Evolutionary conservation across 2,113 vertebrate species (phyloP), one percentile per base, ranked within the genome.

Genomic region (Hipposideros armiger): DNA sequence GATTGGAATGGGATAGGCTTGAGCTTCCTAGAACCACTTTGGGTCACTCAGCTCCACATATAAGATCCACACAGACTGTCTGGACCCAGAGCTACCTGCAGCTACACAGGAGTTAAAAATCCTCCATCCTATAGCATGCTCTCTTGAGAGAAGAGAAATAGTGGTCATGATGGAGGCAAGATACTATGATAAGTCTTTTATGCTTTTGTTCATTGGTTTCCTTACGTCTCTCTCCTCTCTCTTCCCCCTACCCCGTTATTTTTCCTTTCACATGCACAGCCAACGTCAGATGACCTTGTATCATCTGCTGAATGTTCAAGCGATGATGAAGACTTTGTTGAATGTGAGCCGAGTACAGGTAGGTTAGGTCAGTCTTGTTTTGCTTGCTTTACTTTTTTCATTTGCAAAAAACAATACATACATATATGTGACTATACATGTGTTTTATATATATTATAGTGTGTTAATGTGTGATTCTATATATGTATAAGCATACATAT

Each of bases 321-420:
- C 54, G 99, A 99, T 66, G 99, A 99, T 84, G 99, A 99, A 99
- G 99, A 99, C 98, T 98, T 99, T 97, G 99, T 99, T 91, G 99
- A 99, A 98, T 99, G 99, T 98, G 99, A 99, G 60, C 99, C 99
- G 1, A 99, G 99, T 99, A 99, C 99, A 99, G 99, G 99, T 99
- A 99, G 99, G 99, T 99, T 99, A 99, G 99, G 99, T 99, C 99
- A 99, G 99, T 99, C 98, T 98, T 99, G 91, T 98, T 99, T 99
- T 99, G 99, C 99, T 99, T 99, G 99, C 99, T 99, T 99, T 98
- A 97, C 36, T 99, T 98, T 98, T 99, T 99, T 99, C 96, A 99
- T 99, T 99, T 99, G 99, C 99, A 99, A 99, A 99, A 98, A 98
- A 95, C 97, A 98, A 98, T 98, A 97, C 97, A 98, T 98, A 99